Percentiles rank a stretch among this genome's conserved stretches.
phyloP scores from a whole-genome alignment of 2,888 invertebrate species.

The Phaonia tiefii region DNA sequence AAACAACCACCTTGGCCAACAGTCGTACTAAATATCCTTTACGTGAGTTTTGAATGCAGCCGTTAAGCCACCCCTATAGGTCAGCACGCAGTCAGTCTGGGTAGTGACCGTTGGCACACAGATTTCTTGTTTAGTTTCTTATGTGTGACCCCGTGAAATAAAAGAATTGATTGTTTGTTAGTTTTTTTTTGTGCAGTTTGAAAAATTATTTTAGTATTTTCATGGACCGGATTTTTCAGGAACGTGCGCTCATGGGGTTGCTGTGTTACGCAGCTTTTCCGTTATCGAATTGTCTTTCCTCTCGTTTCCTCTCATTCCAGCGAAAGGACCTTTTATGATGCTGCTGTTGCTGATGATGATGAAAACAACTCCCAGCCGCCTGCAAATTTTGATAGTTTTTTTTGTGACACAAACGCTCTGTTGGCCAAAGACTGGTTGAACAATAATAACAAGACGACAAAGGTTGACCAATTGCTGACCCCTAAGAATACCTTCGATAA shows the following conservation, averaged over 20 bases:
- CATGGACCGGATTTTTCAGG: slow-evolving; percentile 52
- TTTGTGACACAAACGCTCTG: slow-evolving; percentile 6
- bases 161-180: slow-evolving; percentile 21
- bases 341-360: slow-evolving; percentile 42
- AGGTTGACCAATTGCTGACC: slow-evolving; percentile 69
- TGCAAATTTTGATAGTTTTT: no score
- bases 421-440: not conserved
- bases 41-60: slow-evolving; percentile 45
- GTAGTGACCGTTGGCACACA: slow-evolving; percentile 13
- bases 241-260: slow-evolving; percentile 59
- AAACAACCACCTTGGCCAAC: slow-evolving; percentile 11
- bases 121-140: slow-evolving; percentile 67
- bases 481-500: slow-evolving; percentile 66
- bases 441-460: slow-evolving; percentile 18
- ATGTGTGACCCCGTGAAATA: slow-evolving; percentile 70
- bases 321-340: slow-evolving; percentile 24
- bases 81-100: not conserved
- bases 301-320: not conserved
- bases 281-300: slow-evolving; percentile 7
- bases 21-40: no score
- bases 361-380: slow-evolving; percentile 47
- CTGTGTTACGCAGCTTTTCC: slow-evolving; percentile 35
- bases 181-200: slow-evolving; percentile 9
- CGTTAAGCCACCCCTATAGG: slow-evolving; percentile 68
- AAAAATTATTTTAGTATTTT: slow-evolving; percentile 54